phyloP scores from a whole-genome alignment of 1,140 invertebrate species.

The Oryctes rhinoceros region DNA sequence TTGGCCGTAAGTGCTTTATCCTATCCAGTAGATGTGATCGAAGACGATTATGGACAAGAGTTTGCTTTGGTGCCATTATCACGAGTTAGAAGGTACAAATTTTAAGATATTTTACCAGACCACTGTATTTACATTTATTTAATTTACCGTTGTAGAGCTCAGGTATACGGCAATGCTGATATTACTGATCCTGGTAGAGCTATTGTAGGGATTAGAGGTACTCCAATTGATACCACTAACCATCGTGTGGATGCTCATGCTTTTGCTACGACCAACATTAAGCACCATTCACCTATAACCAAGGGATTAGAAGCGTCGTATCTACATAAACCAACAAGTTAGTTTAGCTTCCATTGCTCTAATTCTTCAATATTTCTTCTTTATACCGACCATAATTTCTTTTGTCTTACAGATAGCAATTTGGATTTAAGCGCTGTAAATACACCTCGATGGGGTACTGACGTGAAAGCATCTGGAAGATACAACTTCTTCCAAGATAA shows the following conservation, averaged over 20 bases:
- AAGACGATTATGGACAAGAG: neutral
- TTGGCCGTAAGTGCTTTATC: neutral
- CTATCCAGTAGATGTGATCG: neutral
- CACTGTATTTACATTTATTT: neutral
- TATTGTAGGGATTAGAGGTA: slow-evolving; percentile 6
- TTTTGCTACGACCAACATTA: neutral
- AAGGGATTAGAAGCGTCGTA: neutral
- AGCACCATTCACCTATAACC: neutral
- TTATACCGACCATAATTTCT: neutral
- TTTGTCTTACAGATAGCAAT: neutral
- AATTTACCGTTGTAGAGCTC: neutral
- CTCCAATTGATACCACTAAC: slow-evolving; percentile 3
- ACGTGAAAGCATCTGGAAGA: neutral
- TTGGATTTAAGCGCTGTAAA: neutral
- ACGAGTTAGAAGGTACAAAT: slow-evolving; percentile 30
- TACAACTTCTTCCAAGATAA: neutral
- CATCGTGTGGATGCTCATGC: slow-evolving; percentile 8
- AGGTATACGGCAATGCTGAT: slow-evolving; percentile 12
- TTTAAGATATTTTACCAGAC: neutral
- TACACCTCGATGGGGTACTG: neutral
- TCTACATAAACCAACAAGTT: slow-evolving; percentile 12
- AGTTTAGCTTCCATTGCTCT: neutral
- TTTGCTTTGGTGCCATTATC: slow-evolving; percentile 3
- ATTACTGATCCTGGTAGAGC: slow-evolving; percentile 20
- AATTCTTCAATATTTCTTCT: neutral